A percentile compares a stretch with the other conserved stretches of the same genome.
These are phyloP conservation scores for Neopelma chrysocephalum DNA, from an alignment of 2,797 vertebrate genomes.

Conservation along the genomic window DNA sequence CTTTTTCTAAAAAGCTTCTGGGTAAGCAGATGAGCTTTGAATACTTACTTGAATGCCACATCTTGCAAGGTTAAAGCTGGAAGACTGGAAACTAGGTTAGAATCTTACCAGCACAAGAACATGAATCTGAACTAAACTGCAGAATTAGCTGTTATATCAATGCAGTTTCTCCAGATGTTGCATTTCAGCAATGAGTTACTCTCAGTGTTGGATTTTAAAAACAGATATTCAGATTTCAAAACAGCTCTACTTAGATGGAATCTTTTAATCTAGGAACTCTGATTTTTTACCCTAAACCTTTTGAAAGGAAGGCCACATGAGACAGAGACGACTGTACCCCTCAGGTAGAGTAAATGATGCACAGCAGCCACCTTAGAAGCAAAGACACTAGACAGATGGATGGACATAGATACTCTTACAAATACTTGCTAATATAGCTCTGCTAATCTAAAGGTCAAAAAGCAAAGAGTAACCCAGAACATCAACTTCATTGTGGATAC, in stretches of 20 bases:
- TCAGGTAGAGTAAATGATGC: neutral
- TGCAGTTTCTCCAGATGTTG: neutral
- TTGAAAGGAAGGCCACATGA: neutral
- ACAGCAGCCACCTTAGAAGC: neutral
- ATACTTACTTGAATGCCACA: neutral
- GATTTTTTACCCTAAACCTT: neutral
- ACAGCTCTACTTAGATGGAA: neutral
- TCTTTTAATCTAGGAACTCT: neutral
- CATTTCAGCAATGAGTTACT: neutral
- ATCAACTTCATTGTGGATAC: slow-evolving; percentile 44
- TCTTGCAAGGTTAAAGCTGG: neutral
- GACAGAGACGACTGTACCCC: neutral
- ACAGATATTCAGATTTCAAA: neutral
- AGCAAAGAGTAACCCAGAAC: slow-evolving; percentile 64
- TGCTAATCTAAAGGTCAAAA: slow-evolving; percentile 50
- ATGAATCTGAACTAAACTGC: neutral
- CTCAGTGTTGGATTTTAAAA: neutral
- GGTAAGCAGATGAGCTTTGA: neutral
- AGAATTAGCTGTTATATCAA: neutral
- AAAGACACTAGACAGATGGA: slow-evolving; percentile 26
- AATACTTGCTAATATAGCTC: neutral
- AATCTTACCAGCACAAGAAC: neutral
- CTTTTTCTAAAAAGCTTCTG: neutral
- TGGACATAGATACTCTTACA: neutral
- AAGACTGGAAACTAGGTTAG: neutral